phyloP scores from a whole-genome alignment of 2,797 vertebrate species.

The Lepidocolaptes lacrymiger region DNA sequence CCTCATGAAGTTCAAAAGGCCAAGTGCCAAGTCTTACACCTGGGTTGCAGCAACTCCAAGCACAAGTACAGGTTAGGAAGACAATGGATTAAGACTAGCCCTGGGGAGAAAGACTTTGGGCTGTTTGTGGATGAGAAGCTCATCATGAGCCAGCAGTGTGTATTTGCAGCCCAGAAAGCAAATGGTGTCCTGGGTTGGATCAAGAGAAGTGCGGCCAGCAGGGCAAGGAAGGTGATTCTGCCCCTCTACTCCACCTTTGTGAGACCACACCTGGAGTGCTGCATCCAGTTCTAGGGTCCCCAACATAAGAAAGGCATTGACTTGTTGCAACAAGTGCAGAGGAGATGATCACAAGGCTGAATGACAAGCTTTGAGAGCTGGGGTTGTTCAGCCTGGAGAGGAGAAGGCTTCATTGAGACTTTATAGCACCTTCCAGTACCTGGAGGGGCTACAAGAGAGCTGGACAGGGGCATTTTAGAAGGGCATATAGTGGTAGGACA shows the following conservation, averaged over 20 bases:
- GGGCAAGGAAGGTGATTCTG: neutral
- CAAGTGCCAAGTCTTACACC: fast-evolving
- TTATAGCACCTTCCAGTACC: neutral
- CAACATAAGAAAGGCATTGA: too few species aligned
- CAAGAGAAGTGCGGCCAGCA: neutral
- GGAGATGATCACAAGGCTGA: too few species aligned
- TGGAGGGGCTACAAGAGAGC: neutral
- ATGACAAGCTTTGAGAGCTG: neutral
- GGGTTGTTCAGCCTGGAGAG: neutral
- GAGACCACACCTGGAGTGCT: neutral
- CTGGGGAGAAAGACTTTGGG: neutral
- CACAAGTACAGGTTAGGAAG: neutral
- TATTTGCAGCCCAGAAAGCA: neutral
- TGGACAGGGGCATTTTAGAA: neutral
- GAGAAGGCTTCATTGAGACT: neutral
- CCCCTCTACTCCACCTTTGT: neutral
- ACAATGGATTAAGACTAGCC: neutral
- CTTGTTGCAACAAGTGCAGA: too few species aligned
- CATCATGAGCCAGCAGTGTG: neutral
- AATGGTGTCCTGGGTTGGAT: neutral
- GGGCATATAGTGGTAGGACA: fast-evolving
- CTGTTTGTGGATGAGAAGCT: fast-evolving
- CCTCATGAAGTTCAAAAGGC: fast-evolving
- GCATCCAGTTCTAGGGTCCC: neutral
- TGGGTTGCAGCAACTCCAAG: neutral